A percentile compares a stretch with the other conserved stretches of the same genome.
phyloP scores from a whole-genome alignment of 1,140 invertebrate genomes.

The Samia ricini region DNA sequence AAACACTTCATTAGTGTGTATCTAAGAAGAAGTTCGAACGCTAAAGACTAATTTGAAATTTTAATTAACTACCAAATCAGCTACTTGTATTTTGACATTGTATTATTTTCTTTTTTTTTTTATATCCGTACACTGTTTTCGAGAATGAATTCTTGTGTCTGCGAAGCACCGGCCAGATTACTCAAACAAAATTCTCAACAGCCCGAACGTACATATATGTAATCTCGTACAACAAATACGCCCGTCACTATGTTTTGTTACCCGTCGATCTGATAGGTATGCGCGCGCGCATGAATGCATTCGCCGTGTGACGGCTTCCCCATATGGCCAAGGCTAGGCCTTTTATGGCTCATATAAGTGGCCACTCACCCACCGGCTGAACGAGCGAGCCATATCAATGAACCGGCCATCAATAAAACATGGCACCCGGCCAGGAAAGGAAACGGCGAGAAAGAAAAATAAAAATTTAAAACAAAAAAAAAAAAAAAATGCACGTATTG shows the following conservation, averaged over 20 bases:
- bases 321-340: slow-evolving; percentile 73
- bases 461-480: slow-evolving; percentile 75
- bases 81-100: no score
- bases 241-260: slow-evolving; percentile 64
- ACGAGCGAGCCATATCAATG: slow-evolving; percentile 76
- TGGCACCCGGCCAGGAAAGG: slow-evolving; percentile 73
- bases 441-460: slow-evolving; percentile 75
- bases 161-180: neutral
- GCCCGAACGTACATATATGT: slow-evolving; percentile 15
- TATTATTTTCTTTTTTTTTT: no score
- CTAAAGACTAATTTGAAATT: no score
- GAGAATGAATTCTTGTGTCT: neutral
- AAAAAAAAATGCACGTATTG: slow-evolving; percentile 66
- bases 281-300: slow-evolving; percentile 72
- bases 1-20: no score
- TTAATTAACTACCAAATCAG: no score
- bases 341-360: slow-evolving; percentile 75
- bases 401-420: slow-evolving; percentile 77
- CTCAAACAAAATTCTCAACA: slow-evolving; percentile 1
- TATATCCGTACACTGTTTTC: neutral
- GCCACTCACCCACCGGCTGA: slow-evolving; percentile 73
- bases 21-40: no score
- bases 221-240: slow-evolving; percentile 49
- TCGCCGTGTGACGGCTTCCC: slow-evolving; percentile 65
- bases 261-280: slow-evolving; percentile 65